These are phyloP conservation scores for Eumacrocentrus americanus DNA, from an alignment of 2,888 invertebrate genomes.

Conservation along the genomic window DNA sequence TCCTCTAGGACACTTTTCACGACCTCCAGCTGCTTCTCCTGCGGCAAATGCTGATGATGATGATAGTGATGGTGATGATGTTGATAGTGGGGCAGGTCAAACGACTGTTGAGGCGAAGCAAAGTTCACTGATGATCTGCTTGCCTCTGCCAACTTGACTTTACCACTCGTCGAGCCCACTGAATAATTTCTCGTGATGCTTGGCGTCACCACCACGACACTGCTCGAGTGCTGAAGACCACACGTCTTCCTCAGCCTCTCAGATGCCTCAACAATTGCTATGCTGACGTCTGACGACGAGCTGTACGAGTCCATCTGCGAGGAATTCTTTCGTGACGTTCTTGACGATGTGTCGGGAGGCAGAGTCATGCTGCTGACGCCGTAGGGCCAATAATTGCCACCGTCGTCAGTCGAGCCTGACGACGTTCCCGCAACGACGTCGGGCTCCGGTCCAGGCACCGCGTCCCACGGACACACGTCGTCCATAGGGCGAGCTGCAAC, in stretches of 20 bases:
- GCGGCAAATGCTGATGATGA: constrained; percentile 24
- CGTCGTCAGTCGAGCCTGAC: constrained; percentile 46
- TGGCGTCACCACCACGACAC: constrained; percentile 27
- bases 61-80: constrained; percentile 18
- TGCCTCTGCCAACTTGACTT: constrained; percentile 57
- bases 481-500: constrained; percentile 59
- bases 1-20: constrained; percentile 43
- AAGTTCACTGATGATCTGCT: constrained; percentile 62
- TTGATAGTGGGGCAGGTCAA: constrained; percentile 58
- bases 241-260: constrained; percentile 68
- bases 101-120: constrained; percentile 61
- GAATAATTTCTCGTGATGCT: constrained; percentile 33
- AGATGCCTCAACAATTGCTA: constrained; percentile 64
- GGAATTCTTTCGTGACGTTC: constrained; percentile 70
- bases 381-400: constrained; percentile 17
- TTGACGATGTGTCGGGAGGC: constrained; percentile 27
- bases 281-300: constrained; percentile 78
- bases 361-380: constrained; percentile 3
- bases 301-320: constrained; percentile 73
- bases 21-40: constrained; percentile 31
- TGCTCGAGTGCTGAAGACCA: constrained; percentile 64
- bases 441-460: constrained; percentile 50
- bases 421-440: constrained; percentile 42
- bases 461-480: constrained; percentile 69
- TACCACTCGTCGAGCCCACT: constrained; percentile 62